phyloP scores from a whole-genome alignment of 2,797 vertebrate genomes.

The Poecilia wingei region DNA sequence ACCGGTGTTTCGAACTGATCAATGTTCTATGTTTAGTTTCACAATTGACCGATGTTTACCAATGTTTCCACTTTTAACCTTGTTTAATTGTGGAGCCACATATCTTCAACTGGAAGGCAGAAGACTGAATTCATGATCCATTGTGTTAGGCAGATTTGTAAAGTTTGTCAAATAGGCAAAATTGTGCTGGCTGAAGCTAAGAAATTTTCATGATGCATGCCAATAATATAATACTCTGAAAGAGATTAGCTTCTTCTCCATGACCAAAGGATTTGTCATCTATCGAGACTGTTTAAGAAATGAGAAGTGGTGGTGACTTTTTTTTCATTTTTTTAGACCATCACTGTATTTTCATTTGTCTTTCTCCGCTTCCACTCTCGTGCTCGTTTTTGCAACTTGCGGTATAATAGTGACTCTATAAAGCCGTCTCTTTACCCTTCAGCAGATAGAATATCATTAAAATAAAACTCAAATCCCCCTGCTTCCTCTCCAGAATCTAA shows the following conservation, averaged over 20 bases:
- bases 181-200: background rate
- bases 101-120: no score
- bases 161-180: background rate
- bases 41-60: no score
- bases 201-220: background rate
- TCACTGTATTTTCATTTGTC: background rate
- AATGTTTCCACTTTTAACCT: no score
- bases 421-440: constrained; percentile 9
- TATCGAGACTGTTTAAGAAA: background rate
- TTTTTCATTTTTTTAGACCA: background rate
- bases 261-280: background rate
- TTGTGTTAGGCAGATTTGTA: no score
- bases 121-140: no score
- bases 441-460: constrained; percentile 19
- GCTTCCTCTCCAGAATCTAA: constrained; percentile 21
- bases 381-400: constrained; percentile 19
- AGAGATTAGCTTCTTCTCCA: background rate
- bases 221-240: background rate
- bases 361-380: background rate
- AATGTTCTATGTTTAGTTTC: no score
- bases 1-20: no score
- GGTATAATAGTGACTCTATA: constrained; percentile 13
- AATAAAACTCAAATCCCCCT: constrained; percentile 24
- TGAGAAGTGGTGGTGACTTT: background rate
- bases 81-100: no score